Conservation (phyloP, 2,113 vertebrate species). For the Rhynchomys soricoides region DNA sequence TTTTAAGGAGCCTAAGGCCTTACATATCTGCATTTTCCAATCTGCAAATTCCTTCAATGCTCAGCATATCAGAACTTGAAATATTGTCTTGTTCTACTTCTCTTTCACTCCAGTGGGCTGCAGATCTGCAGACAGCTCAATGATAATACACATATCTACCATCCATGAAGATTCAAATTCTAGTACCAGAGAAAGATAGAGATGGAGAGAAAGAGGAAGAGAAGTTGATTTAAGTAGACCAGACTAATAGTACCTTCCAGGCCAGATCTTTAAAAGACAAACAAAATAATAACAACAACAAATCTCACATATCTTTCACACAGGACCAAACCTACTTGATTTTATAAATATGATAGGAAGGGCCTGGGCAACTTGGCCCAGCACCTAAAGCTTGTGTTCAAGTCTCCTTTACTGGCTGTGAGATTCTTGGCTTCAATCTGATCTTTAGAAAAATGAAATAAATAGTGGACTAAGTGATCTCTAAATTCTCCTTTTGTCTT, state of each 20-base stretch:
- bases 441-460: neutral
- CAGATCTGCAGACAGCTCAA: neutral
- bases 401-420: neutral
- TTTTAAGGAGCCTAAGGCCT: constrained; percentile 28
- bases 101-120: neutral
- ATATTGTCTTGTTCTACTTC: constrained; percentile 28
- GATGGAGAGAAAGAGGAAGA: neutral
- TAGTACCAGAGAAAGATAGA: neutral
- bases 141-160: neutral
- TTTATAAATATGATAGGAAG: neutral
- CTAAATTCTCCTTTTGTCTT: neutral
- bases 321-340: neutral
- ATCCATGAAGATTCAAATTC: neutral
- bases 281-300: neutral
- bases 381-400: neutral
- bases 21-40: neutral
- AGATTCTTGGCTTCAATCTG: neutral
- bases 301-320: neutral
- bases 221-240: neutral
- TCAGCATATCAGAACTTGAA: constrained; percentile 46
- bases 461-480: neutral
- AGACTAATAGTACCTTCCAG: neutral
- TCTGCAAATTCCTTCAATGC: neutral
- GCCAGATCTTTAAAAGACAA: neutral
- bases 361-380: accelerated